phyloP scores from a whole-genome alignment of 2,888 invertebrate species.

The Nomada ferruginata region DNA sequence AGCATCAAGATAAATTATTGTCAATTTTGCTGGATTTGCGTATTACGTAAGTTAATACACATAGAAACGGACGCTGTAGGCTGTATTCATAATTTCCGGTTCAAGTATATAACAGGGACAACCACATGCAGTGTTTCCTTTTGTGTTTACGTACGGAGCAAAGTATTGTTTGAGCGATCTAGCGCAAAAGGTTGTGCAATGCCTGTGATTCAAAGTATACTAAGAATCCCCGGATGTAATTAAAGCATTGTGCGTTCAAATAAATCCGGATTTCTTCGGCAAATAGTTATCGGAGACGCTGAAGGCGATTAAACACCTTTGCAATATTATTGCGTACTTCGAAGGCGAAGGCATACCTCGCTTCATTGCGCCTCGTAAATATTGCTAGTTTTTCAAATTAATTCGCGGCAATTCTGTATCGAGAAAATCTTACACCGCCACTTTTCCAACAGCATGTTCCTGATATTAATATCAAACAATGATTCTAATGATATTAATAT shows the following conservation, averaged over 20 bases:
- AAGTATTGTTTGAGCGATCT: constrained; percentile 34
- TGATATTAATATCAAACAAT: too few relatives aligned
- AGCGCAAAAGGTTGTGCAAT: constrained; percentile 51
- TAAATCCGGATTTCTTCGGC: constrained; percentile 25
- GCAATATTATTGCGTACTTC: too few relatives aligned
- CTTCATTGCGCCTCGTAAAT: too few relatives aligned
- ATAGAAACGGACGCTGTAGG: neutral
- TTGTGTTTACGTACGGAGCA: constrained; percentile 11
- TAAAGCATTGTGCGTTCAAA: constrained; percentile 24
- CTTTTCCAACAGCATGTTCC: too few relatives aligned
- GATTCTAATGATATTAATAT: too few relatives aligned
- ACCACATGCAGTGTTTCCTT: constrained; percentile 18
- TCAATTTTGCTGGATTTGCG: neutral
- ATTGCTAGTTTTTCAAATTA: too few relatives aligned
- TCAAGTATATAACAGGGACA: constrained; percentile 7
- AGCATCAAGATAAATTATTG: constrained; percentile 11
- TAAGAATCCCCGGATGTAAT: constrained; percentile 53
- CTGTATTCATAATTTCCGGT: constrained; percentile 39
- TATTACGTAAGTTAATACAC: neutral
- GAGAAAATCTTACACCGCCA: too few relatives aligned
- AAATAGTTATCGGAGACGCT: neutral
- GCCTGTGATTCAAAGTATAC: constrained; percentile 44
- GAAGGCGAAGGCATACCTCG: too few relatives aligned
- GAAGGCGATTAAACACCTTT: too few relatives aligned
- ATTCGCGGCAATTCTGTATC: too few relatives aligned